Evolutionary conservation across 2,888 invertebrate genomes (phyloP), one percentile per base, ranked within the genome.

Genomic region (Tyria jacobaeae): DNA sequence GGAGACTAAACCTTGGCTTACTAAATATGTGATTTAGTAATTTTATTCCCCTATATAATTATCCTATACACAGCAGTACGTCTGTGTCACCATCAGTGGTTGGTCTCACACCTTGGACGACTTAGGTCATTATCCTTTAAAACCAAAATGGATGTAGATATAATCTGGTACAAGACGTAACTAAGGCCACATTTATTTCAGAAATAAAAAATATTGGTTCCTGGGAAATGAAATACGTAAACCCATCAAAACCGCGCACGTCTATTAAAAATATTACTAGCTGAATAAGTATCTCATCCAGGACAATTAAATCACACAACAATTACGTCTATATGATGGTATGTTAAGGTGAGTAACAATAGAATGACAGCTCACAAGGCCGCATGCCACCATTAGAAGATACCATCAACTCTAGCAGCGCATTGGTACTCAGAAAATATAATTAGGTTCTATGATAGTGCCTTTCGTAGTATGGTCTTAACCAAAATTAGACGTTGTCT

Each of bases 271-370:
- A 39, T 39, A 34, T 49, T 25, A 58, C 51, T 21, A 51, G 31
- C 44, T 24, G 50, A 47, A 41, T 49, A 44, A 44, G 41, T 49
- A 63, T 35, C 37, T 64, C 48, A 60, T 60, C 56, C 69, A 65
- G 62, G 57, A 69, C 73, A 83, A 83, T 84, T 82, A 75, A 68
- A 73, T 70, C 62, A 60, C 66, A 67, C 48, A 64, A 72, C 75
- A 58, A 87, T 88, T 83, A 85, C 80, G 61, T 72, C 85, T 82
- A 83, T 79, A 64, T 73, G 74, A 80, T 76, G 77, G 73, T 83
- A 83, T 83, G 82, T 78, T 78, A 83, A 84, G 85, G 86, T 86
- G 74, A 83, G 85, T 83, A 86, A 90, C 90, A 90, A 90, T 89
- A 80, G 89, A 88, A 88, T 87, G 78, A 82, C 82, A 81, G 64